Base-by-base conservation (phyloP, 1,140 invertebrate species). In the Rhopalosiphum maidis region DNA sequence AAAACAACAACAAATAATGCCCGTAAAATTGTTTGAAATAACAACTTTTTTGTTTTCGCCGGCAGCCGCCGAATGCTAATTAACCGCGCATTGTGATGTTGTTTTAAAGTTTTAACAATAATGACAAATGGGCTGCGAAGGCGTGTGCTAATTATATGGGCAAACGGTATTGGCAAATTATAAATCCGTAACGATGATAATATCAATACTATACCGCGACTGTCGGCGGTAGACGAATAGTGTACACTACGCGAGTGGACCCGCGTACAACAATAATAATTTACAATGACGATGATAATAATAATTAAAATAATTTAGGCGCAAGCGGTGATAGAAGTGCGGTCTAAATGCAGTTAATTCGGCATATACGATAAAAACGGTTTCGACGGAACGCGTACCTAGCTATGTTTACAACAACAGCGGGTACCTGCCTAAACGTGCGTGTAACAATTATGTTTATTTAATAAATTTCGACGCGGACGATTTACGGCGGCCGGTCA, bases 61-160 rank as follows among this genome's bases (percentile, higher is more conserved):
- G 37, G 21, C 18, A 18, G 46, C 86, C 30, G 0, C 9, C 25
- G 6, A 37, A 82, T 30, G 23, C 41, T 86, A n/a, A 87, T 48
- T 87, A 46, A 46, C 83, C 37, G 41, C 23, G 11, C 25, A 46
- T 87, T n/a, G 43, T n/a, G 85, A 46, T 46, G 85, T 87, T 87
- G 43, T 87, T 87, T 86, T 30, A 86, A 86, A 46, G 41, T 86
- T 86, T 86, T n/a, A 46, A 87, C 41, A 43, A 86, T 85, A 4
- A 68, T n/a, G 30, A 85, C 41, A 43, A 85, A 41, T 23, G 41
- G 82, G 37, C 35, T 21, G 77, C 77, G 5, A 30, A 30, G 30
- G 77, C 2, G 77, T 18, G 37, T 41, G 37, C 83, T 30, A 85
- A 85, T 43, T 68, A 68, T 68, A 68, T 30, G 22, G 11, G 4